These are phyloP conservation scores for Drosophila quasianomalipes DNA, from an alignment of 2,888 invertebrate species.

Conservation along the genomic window DNA sequence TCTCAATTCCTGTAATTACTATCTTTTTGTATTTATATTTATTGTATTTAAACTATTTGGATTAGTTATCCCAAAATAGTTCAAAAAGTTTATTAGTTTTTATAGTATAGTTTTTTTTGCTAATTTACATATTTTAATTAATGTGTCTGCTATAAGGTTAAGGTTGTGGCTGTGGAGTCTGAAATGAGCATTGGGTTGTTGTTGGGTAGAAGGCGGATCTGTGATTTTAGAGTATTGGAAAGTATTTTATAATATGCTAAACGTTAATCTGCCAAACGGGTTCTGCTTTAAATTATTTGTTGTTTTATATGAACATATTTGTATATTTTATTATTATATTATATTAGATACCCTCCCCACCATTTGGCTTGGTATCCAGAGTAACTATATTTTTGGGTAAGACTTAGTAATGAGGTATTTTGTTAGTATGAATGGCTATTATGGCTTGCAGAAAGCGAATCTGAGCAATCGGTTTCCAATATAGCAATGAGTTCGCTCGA, in stretches of 20 bases:
- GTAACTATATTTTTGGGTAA: background rate
- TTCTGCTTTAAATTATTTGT: no score
- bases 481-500: background rate
- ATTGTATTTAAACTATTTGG: no score
- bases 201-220: no score
- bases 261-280: no score
- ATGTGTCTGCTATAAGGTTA: background rate
- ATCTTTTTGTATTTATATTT: no score
- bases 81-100: no score
- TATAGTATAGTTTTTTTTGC: background rate
- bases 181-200: background rate
- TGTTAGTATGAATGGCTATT: background rate
- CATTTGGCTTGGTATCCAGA: background rate
- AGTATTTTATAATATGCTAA: background rate
- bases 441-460: background rate
- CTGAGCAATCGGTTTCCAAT: background rate
- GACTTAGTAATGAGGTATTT: background rate
- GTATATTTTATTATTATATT: no score
- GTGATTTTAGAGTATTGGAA: no score
- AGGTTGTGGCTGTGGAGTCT: background rate
- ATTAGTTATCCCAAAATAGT: no score
- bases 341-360: no score
- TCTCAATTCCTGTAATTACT: no score
- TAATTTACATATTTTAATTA: background rate
- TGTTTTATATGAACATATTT: no score